Evolutionary conservation across 2,888 invertebrate species (phyloP).

Genomic region (Drosophila fungiperda): DNA sequence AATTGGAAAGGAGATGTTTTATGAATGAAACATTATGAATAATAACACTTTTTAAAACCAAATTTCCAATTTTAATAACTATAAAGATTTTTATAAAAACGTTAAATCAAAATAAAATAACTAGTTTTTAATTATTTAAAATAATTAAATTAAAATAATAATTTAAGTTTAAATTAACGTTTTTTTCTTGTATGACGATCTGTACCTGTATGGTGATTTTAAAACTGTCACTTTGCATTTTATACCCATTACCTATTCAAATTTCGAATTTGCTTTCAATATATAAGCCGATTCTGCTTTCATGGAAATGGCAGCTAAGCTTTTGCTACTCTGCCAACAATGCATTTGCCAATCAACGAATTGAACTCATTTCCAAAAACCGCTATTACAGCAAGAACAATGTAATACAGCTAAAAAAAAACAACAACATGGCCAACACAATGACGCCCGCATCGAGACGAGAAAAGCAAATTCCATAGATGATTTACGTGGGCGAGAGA

Average conservation of each 20-base stretch:
- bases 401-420: neutral
- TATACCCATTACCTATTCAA: too few species aligned
- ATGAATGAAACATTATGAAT: neutral
- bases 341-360: slow-evolving; percentile 1
- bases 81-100: too few species aligned
- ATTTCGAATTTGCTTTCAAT: neutral
- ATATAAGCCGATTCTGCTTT: slow-evolving; percentile 15
- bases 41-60: neutral
- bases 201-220: too few species aligned
- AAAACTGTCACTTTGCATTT: neutral
- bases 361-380: neutral
- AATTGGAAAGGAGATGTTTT: neutral
- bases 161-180: neutral
- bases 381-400: slow-evolving; percentile 13
- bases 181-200: neutral
- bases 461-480: slow-evolving; percentile 18
- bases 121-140: neutral
- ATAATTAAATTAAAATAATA: neutral
- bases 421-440: neutral
- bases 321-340: neutral
- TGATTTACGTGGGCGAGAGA: neutral
- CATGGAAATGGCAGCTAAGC: neutral
- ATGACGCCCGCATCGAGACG: slow-evolving; percentile 6
- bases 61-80: neutral
- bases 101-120: too few species aligned